Conservation (phyloP, 2,888 invertebrate genomes). For the Steinernema scapterisci region DNA sequence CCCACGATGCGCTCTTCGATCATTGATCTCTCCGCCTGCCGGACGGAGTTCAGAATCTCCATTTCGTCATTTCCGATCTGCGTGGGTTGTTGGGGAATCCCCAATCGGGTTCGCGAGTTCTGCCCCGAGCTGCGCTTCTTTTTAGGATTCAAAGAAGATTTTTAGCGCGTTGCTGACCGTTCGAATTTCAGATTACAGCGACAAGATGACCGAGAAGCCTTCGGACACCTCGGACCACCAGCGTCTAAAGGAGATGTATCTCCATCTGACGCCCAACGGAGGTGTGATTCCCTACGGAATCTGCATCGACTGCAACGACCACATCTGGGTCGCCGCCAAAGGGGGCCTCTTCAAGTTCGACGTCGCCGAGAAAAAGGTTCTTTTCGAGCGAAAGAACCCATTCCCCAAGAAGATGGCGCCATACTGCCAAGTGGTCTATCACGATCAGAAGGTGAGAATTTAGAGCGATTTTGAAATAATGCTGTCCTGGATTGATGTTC, state of each 20-base stretch:
- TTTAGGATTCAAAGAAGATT: no score
- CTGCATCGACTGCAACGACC: slow-evolving; percentile 51
- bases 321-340: slow-evolving; percentile 59
- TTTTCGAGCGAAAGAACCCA: slow-evolving; percentile 55
- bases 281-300: slow-evolving; percentile 62
- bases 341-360: slow-evolving; percentile 65
- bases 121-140: no score
- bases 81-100: neutral
- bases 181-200: no score
- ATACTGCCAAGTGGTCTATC: slow-evolving; percentile 59
- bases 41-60: neutral
- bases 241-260: slow-evolving; percentile 63
- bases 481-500: no score
- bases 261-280: slow-evolving; percentile 58
- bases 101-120: neutral
- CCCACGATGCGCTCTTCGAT: slow-evolving; percentile 10
- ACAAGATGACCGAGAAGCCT: slow-evolving; percentile 56
- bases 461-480: no score
- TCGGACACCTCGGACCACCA: slow-evolving; percentile 66
- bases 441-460: slow-evolving; percentile 55
- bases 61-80: neutral
- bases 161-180: no score
- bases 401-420: slow-evolving; percentile 64
- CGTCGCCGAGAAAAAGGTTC: slow-evolving; percentile 37
- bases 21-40: neutral